Evolutionary conservation across 2,113 vertebrate genomes (phyloP), one percentile per base, ranked within the genome.

Genomic region (Sitta europaea): DNA sequence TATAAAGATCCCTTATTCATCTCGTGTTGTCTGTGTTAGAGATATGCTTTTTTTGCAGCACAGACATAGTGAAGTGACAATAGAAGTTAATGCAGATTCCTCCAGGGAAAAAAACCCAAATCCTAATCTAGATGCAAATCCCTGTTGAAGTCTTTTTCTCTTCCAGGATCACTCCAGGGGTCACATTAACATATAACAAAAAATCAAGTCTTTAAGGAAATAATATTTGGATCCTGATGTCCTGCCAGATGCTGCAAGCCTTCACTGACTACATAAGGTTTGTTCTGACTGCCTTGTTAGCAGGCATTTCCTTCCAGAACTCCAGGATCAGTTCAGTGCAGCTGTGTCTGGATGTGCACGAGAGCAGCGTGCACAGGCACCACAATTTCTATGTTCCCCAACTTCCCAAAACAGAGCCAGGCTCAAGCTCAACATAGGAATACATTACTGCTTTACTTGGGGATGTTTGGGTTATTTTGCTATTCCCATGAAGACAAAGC

Each of bases 81-180:
- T 12, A 10, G 19, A 80, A 84, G 55, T 55, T 74, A 89, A 38
- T 8, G 9, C 6, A 62, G 3, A 47, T 33, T 73, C 21, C 70
- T 6, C 2, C 12, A 12, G 43, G 43, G 28, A 35, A 38, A 63
- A 67, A 43, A 29, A 1, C 3, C 8, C 51, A 17, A 36, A 65
- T 38, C 14, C 24, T 70, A 43, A 93, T 71, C 42, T 50, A 62
- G 57, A 87, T 53, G 62, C 21, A 87, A 78, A 87, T 72, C 31
- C 33, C 61, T 38, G 16, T 20, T 62, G 14, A 87, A 89, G 24
- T 53, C 4, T 23, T 75, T 20, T 71, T 81, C 67, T 73, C 63
- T 80, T 86, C 73, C 80, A 92, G 66, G 57, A 91, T 72, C 68
- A 79, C 42, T 76, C 55, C 78, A 76, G 40, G 70, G 90, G 35